Conservation (phyloP, 1,140 invertebrate species). For the Argopecten irradians region DNA sequence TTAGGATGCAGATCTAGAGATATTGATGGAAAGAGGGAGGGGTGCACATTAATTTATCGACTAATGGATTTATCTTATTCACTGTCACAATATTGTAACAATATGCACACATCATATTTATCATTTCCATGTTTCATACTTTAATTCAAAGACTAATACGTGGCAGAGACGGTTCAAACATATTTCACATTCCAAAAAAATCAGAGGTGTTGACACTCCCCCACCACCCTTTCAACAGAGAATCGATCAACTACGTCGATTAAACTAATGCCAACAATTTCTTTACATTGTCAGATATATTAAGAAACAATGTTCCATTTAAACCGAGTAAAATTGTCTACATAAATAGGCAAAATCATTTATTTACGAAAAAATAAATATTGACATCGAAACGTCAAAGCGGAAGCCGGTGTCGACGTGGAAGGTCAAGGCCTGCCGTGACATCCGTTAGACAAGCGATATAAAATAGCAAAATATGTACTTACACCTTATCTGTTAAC, state of each 20-base stretch:
- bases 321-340: neutral
- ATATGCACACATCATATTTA: no score
- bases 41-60: no score
- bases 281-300: neutral
- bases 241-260: neutral
- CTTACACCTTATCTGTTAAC: conserved; percentile 97
- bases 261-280: neutral
- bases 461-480: conserved; percentile 67
- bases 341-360: neutral
- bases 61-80: no score
- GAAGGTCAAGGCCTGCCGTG: conserved; percentile 32
- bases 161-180: neutral
- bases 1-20: no score
- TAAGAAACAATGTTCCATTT: neutral
- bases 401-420: conserved; percentile 35
- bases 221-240: neutral
- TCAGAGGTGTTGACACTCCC: neutral
- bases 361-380: conserved; percentile 8
- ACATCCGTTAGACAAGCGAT: conserved; percentile 5
- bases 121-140: no score
- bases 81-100: no score
- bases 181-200: neutral
- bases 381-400: conserved; percentile 32
- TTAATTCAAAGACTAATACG: neutral
- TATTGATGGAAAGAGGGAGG: no score